Evolutionary conservation across 2,113 vertebrate species (phyloP).

Genomic region (Channa argus): DNA sequence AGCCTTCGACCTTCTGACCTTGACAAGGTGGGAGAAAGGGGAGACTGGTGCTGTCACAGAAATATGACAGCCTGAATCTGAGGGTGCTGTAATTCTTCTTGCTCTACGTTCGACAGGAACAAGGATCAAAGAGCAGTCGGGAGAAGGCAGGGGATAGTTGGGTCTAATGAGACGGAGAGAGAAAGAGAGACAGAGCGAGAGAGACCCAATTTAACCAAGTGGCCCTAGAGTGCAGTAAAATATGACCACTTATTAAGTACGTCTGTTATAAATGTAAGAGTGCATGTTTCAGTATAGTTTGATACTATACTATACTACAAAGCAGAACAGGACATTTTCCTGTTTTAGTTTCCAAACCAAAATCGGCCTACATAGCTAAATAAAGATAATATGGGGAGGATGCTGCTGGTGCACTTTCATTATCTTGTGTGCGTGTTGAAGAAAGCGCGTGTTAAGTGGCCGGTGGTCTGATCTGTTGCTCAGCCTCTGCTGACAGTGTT

Average conservation of each 20-base stretch:
- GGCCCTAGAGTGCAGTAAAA: conserved; percentile 27
- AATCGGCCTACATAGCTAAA: conserved; percentile 21
- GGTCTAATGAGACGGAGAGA: conserved; percentile 10
- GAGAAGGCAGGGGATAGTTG: conserved; percentile 26
- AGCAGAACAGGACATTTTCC: conserved; percentile 1
- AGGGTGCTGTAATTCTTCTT: conserved; percentile 49
- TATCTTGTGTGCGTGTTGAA: conserved; percentile 12
- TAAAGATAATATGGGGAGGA: conserved; percentile 20
- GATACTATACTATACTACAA: too few species aligned
- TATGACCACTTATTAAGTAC: conserved; percentile 32
- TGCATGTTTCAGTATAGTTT: conserved; percentile 36
- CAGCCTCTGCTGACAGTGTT: conserved; percentile 40
- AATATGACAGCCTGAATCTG: conserved; percentile 56
- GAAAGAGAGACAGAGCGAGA: conserved; percentile 16
- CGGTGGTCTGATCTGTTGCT: conserved; percentile 31
- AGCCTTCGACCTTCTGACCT: conserved; percentile 35
- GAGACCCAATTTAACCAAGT: conserved; percentile 34
- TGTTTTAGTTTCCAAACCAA: conserved; percentile 16
- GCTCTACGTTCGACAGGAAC: conserved; percentile 39
- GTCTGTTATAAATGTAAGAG: conserved; percentile 40
- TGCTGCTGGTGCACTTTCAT: conserved; percentile 19
- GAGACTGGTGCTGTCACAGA: conserved; percentile 27
- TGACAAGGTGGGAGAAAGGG: conserved; percentile 6
- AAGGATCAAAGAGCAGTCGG: conserved; percentile 47
- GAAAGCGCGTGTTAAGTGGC: conserved; percentile 39